Base-by-base conservation (phyloP, 2,113 vertebrate species). In the Sceloporus undulatus region DNA sequence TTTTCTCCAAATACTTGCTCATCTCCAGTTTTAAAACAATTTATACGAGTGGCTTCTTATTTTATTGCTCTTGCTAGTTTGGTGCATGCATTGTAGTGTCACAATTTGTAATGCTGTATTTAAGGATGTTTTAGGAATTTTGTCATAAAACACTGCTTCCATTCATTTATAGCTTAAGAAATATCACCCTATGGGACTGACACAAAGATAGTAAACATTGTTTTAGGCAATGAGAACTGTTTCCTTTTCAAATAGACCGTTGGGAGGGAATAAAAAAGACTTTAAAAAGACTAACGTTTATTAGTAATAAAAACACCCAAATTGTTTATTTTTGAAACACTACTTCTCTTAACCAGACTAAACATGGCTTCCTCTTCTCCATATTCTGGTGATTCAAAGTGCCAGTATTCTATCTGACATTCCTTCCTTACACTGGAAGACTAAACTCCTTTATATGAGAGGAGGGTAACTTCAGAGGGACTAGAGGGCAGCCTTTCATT, bases 11-110 rank as follows among this genome's bases (percentile, higher is more conserved):
- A 95, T 93, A 90, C 91, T 95, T 95, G 85, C 83, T 88, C 91
- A 94, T 92, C 23, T 94, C 86, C 82, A 65, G 86, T 94, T 96
- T 96, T 92, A 94, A 94, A 96, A 90, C 70, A 92, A 92, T 94
- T 96, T 95, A 90, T 95, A 89, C 85, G 87, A n/a, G 71, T 82
- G 40, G 71, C 66, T 93, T 85, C 38, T 84, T 48, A 6, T 73
- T 95, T 96, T 95, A 95, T 84, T 94, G 91, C 87, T 25, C 29
- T 87, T 92, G 81, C 71, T 84, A 94, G 92, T 91, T 93, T 85
- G 80, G 88, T 92, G 89, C 74, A 91, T 92, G 85, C 91, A 92
- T 92, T 93, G 90, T 88, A 88, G 56, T 92, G 82, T 92, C 90
- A 93, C 18, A 84, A 82, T 73, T 38, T 74, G 75, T 82, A 78